Evolutionary conservation across 2,888 invertebrate species (phyloP), one percentile per base, ranked within the genome.

Genomic region (Sericinus montela): DNA sequence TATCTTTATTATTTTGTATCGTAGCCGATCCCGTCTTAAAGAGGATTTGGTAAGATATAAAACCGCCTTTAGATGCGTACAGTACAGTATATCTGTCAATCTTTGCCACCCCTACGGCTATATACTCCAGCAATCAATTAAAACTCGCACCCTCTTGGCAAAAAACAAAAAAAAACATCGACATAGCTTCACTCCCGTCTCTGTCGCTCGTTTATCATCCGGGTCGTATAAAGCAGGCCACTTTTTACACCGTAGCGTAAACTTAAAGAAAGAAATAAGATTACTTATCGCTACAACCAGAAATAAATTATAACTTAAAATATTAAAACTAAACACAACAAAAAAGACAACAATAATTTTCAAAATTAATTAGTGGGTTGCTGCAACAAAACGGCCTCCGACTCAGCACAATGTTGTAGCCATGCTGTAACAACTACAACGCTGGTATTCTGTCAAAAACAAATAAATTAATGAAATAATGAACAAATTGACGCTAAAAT

Each of bases 101-200:
- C 39, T 43, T 29, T 41, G 28, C 45, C 45, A 53, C 50, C 48
- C 32, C 46, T 29, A 14, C 41, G 19, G 36, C 47, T 25, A 40
- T 51, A 42, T 40, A 51, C 53, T 46, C 48, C 48, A 35, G 47
- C 59, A 60, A 66, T 66, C 63, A 65, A 66, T 66, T 65, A 62
- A 60, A 58, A 28, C 55, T 49, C 60, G 55, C 56, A 42, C 51
- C 59, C 45, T 50, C 50, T 45, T 54, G 54, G 52, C 52, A 60
- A 58, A 61, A 63, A 62, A 65, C 56, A 59, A 62, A 57, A 56
- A 44, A 53, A 50, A 45, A 37, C 36, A 36, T 25, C 45, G 46
- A 40, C 44, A 37, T 36, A 48, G 30, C 44, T 41, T 29, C 42
- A 43, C 42, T 37, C 54, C 44, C 47, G 51, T 49, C 52, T 45